Conservation (phyloP, 2,797 vertebrate genomes). For the Coranthus polyacanthus region DNA sequence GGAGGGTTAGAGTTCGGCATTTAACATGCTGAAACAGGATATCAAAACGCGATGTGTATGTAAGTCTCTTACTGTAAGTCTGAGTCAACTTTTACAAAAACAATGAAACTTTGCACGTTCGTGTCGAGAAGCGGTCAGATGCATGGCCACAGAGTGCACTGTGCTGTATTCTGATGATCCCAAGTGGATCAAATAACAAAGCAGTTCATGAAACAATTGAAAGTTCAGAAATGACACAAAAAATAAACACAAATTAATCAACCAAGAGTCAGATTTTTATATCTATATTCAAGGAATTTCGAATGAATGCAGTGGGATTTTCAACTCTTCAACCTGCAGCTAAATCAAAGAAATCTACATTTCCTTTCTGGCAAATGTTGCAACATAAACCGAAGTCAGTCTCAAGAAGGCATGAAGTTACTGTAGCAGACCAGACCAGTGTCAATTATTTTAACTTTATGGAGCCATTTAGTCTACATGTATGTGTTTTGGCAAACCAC, state of each 20-base stretch:
- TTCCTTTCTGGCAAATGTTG: conserved; percentile 14
- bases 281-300: conserved; percentile 1
- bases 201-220: no score
- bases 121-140: not conserved
- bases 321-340: conserved; percentile 22
- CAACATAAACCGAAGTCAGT: conserved; percentile 34
- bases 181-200: no score
- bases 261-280: not conserved
- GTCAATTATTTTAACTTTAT: conserved; percentile 30
- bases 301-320: conserved; percentile 9
- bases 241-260: no score
- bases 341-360: conserved; percentile 28
- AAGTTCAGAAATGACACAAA: no score
- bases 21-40: conserved; percentile 44
- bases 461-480: conserved; percentile 52
- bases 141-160: no score
- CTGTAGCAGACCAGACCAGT: not conserved
- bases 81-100: conserved; percentile 16
- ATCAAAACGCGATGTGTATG: conserved; percentile 15
- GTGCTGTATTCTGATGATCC: no score
- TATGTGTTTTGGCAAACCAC: conserved; percentile 34
- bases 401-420: no score
- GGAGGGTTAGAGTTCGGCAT: conserved; percentile 15
- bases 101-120: conserved; percentile 10
- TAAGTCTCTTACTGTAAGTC: conserved; percentile 26